These are phyloP conservation scores for Lumbricus terrestris DNA, from an alignment of 2,888 invertebrate genomes.

Conservation along the genomic window DNA sequence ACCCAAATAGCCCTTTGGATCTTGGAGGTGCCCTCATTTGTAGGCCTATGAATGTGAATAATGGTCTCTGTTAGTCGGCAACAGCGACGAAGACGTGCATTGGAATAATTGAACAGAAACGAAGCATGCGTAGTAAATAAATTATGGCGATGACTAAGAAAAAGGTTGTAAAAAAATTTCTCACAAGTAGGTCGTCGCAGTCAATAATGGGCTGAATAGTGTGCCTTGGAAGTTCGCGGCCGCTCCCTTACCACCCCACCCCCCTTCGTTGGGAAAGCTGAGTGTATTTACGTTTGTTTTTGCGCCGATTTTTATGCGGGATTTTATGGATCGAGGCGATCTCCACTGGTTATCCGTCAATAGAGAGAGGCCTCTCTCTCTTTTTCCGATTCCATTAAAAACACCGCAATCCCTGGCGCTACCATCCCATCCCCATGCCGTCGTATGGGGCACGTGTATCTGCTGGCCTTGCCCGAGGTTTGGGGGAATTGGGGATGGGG, in stretches of 20 bases:
- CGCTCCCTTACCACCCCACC: too few relatives aligned
- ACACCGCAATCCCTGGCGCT: not conserved
- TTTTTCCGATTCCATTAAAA: not conserved
- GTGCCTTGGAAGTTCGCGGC: not conserved
- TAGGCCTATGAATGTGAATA: not conserved
- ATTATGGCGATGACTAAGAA: not conserved
- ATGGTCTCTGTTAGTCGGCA: not conserved
- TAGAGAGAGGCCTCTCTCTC: conserved; percentile 12
- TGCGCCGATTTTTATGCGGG: not conserved
- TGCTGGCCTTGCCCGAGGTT: conserved; percentile 3
- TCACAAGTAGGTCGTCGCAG: not conserved
- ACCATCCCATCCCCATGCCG: not conserved
- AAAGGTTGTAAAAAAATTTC: not conserved
- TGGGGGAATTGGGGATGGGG: too few relatives aligned
- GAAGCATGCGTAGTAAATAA: not conserved
- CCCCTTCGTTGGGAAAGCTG: not conserved
- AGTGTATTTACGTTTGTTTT: conserved; percentile 3
- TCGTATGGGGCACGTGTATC: not conserved
- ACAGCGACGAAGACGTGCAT: not conserved
- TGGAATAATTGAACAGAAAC: not conserved
- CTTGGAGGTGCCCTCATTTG: not conserved
- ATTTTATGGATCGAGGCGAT: not conserved
- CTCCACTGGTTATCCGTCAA: not conserved
- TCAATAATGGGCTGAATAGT: too few relatives aligned
- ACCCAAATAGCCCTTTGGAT: not conserved